Evolutionary conservation across 2,797 vertebrate genomes (phyloP).

Genomic region (Huso huso): DNA sequence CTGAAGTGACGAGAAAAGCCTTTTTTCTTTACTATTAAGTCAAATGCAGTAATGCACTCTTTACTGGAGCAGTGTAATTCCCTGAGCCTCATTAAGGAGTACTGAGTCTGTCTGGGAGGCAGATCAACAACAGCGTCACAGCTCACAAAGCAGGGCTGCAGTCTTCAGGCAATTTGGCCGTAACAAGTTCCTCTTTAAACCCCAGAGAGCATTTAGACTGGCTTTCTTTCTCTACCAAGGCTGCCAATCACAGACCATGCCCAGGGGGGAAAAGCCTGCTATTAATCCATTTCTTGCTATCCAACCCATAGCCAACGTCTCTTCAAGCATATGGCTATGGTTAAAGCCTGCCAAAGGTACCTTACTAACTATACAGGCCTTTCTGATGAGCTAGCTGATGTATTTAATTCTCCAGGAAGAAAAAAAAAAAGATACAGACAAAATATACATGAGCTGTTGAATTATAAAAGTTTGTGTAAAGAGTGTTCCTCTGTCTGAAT

Average conservation of each 20-base stretch:
- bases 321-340: slow-evolving; percentile 7
- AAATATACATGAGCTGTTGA: too few relatives aligned
- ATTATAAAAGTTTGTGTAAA: too few relatives aligned
- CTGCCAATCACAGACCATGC: slow-evolving; percentile 53
- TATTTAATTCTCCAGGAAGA: too few relatives aligned
- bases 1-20: too few relatives aligned
- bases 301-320: slow-evolving; percentile 27
- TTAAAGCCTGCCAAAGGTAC: not conserved
- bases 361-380: not conserved
- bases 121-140: slow-evolving; percentile 70
- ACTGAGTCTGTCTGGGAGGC: slow-evolving; percentile 49
- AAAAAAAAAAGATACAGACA: too few relatives aligned
- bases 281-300: slow-evolving; percentile 38
- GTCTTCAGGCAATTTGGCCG: slow-evolving; percentile 53
- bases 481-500: too few relatives aligned
- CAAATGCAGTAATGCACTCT: slow-evolving; percentile 25
- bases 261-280: slow-evolving; percentile 20
- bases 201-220: slow-evolving; percentile 53
- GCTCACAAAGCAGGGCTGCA: slow-evolving; percentile 62
- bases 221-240: slow-evolving; percentile 48
- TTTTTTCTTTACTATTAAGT: slow-evolving; percentile 35
- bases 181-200: slow-evolving; percentile 59
- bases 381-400: too few relatives aligned
- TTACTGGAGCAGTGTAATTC: slow-evolving; percentile 39
- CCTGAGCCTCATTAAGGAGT: slow-evolving; percentile 47